These are phyloP conservation scores for Dreissena polymorpha DNA, from an alignment of 1,140 invertebrate species.

Conservation along the genomic window DNA sequence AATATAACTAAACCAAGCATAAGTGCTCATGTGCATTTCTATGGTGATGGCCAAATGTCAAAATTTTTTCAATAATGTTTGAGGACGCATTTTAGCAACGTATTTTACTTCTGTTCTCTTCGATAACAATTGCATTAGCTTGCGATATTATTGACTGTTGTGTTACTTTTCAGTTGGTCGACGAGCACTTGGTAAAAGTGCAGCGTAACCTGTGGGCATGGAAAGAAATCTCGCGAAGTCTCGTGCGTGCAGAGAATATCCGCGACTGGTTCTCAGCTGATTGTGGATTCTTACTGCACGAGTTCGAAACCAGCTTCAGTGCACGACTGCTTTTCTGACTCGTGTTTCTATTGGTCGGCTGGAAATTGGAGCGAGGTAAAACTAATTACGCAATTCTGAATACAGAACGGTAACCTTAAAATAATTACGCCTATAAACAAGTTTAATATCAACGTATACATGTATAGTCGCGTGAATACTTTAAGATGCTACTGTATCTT, in stretches of 20 bases:
- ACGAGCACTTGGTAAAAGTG: conserved; percentile 77
- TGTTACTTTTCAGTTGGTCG: conserved; percentile 69
- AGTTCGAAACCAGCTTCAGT: conserved; percentile 82
- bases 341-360: conserved; percentile 86
- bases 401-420: too few species aligned
- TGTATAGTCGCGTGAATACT: too few species aligned
- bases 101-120: neutral
- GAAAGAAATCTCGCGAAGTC: conserved; percentile 78
- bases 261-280: conserved; percentile 56
- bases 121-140: neutral
- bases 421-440: too few species aligned
- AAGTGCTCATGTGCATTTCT: too few species aligned
- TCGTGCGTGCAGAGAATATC: conserved; percentile 75
- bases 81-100: too few species aligned
- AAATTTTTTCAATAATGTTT: too few species aligned
- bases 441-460: too few species aligned
- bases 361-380: conserved; percentile 85
- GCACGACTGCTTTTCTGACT: conserved; percentile 83
- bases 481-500: too few species aligned
- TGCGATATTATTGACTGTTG: neutral
- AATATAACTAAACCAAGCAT: too few species aligned
- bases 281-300: conserved; percentile 78
- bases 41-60: too few species aligned
- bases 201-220: conserved; percentile 82
- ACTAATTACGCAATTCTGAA: too few species aligned